Conservation (phyloP, 2,113 vertebrate species). For the Hylia prasina region DNA sequence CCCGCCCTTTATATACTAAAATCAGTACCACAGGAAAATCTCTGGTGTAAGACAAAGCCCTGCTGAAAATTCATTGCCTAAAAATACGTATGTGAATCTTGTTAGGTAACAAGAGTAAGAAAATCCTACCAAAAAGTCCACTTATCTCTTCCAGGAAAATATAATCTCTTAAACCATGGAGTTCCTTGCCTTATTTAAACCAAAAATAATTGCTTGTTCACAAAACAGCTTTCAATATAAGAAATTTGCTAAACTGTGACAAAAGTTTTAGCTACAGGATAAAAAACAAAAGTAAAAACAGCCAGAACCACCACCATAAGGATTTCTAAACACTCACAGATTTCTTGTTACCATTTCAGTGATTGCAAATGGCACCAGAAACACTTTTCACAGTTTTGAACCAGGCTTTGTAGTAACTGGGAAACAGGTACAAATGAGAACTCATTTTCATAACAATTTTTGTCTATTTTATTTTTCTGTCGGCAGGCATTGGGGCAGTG, state of each 20-base stretch:
- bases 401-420: neutral
- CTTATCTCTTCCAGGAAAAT: neutral
- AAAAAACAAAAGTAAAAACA: neutral
- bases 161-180: neutral
- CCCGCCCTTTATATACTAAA: neutral
- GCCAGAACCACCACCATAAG: neutral
- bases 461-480: neutral
- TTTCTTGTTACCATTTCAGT: neutral
- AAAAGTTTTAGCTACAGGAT: neutral
- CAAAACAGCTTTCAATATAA: neutral
- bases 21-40: neutral
- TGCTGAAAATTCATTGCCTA: neutral
- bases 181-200: neutral
- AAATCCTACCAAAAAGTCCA: neutral
- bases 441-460: neutral
- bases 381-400: neutral
- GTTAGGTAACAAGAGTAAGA: neutral
- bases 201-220: neutral
- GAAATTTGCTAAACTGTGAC: neutral
- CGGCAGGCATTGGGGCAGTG: neutral
- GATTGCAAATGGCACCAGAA: neutral
- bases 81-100: neutral
- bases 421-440: neutral
- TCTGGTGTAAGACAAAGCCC: neutral
- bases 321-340: neutral